phyloP scores from a whole-genome alignment of 2,797 vertebrate genomes.

The Sebastes steindachneri region DNA sequence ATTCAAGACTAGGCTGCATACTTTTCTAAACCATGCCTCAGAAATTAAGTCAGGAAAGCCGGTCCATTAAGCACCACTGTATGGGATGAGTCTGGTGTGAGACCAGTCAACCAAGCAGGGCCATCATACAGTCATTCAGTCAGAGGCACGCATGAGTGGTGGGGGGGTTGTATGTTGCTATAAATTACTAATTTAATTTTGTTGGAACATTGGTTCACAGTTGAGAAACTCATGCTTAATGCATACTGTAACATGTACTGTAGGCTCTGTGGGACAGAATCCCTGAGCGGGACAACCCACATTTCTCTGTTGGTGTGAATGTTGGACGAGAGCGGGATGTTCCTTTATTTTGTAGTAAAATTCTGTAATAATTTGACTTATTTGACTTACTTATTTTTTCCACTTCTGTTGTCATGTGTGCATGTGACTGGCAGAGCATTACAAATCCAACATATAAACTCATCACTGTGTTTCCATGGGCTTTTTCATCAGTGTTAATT shows the following conservation, averaged over 20 bases:
- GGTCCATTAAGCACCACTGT: background rate
- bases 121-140: background rate
- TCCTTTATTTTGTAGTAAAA: background rate
- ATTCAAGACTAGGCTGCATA: background rate
- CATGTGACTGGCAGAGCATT: background rate
- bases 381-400: background rate
- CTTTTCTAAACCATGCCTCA: background rate
- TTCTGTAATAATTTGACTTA: background rate
- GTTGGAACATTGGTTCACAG: constrained; percentile 10
- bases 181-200: constrained; percentile 32
- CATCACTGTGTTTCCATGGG: background rate
- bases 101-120: background rate
- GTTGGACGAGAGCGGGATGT: background rate
- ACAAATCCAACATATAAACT: constrained; percentile 6
- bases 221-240: constrained; percentile 17
- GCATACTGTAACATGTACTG: background rate
- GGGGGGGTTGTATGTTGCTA: background rate
- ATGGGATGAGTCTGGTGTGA: background rate
- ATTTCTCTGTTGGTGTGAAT: background rate
- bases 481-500: constrained; percentile 48
- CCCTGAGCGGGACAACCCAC: background rate
- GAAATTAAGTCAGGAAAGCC: background rate
- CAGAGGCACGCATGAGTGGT: background rate
- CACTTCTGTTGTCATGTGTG: background rate
- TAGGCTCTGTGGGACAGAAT: background rate